Percentiles rank a stretch among this genome's conserved stretches.
Conservation (phyloP, 2,797 vertebrate genomes). For the Echiichthys vipera region DNA sequence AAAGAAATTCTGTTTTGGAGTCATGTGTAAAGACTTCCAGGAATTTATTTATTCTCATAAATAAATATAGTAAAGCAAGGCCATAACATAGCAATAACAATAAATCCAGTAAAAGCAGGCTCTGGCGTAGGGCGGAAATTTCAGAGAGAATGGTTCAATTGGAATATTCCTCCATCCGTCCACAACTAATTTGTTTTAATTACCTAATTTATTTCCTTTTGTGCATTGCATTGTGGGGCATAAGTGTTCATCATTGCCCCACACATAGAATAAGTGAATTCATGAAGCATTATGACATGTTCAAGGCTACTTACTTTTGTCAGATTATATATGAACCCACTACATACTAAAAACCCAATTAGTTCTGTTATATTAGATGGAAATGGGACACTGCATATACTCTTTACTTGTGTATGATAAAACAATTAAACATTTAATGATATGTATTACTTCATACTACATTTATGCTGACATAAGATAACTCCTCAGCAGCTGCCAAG, state of each 20-base stretch:
- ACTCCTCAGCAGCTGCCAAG: not conserved
- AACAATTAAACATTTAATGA: not conserved
- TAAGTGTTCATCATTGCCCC: not conserved
- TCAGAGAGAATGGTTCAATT: not conserved
- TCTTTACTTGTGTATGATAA: not conserved
- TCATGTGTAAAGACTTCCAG: slow-evolving; percentile 16
- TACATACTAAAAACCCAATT: not conserved
- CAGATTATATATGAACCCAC: not conserved
- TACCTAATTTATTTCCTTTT: slow-evolving; percentile 5
- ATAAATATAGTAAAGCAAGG: not conserved
- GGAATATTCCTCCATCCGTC: slow-evolving; percentile 5
- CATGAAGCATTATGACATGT: not conserved
- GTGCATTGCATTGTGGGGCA: slow-evolving; percentile 1
- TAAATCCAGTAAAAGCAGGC: not conserved
- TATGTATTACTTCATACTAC: not conserved
- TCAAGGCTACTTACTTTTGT: not conserved
- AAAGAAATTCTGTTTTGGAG: slow-evolving; percentile 23
- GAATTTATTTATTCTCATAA: not conserved
- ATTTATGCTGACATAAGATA: not conserved
- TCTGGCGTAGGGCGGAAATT: not conserved
- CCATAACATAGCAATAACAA: not conserved
- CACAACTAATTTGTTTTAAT: not conserved
- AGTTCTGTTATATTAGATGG: not conserved
- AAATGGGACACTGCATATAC: not conserved
- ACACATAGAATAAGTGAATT: slow-evolving; percentile 1